Evolutionary conservation across 37 sponge, comb jelly and placozoan genomes (phyloP), one percentile per base, ranked within the genome.

Genomic region (Haliclona indistincta): DNA sequence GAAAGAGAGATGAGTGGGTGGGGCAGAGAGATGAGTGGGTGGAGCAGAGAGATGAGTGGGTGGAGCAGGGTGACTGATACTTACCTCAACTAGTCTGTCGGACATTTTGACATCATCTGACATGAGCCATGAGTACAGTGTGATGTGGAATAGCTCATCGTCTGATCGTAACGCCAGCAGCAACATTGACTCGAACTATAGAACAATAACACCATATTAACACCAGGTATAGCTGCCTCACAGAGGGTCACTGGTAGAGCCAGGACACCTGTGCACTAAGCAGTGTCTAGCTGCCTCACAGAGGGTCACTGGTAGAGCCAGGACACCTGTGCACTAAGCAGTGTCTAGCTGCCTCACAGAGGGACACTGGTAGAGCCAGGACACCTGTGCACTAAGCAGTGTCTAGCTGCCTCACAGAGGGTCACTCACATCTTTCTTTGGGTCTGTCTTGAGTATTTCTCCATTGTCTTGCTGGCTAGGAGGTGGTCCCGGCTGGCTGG

Each of bases 71-170:
- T 3, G 35, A 5, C 29, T 2, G 0, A 25, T 44, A 25, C 84
- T 32, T 30, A 95, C 85, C 78, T 94, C 86, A 30, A 97, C 84
- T 33, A 97, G 81, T 51, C 70, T 71, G 65, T 90, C 94, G 2
- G 72, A 42, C 30, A 88, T 74, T 17, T 76, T 65, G 17, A 49
- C 26, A 28, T 56, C 52, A 42, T 43, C 26, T 0, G 75, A 40
- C 43, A 95, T 81, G 72, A 95, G 63, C 93, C 97, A 95, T 52
- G 81, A 78, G 86, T 98, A 98, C 33, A 93, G 72, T 7, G 80
- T 68, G 36, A 93, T 86, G 63, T 98, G 99, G 54, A 98, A 80
- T 70, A 98, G 80, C 54, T 87, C 89, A 40, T 94, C 96, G 0
- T 85, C 77, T 10, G 94, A 81, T 10, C 78, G 35, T 64, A 94